These are phyloP conservation scores for Tolypeutes matacus DNA, from an alignment of 2,797 vertebrate genomes.

Conservation along the genomic window DNA sequence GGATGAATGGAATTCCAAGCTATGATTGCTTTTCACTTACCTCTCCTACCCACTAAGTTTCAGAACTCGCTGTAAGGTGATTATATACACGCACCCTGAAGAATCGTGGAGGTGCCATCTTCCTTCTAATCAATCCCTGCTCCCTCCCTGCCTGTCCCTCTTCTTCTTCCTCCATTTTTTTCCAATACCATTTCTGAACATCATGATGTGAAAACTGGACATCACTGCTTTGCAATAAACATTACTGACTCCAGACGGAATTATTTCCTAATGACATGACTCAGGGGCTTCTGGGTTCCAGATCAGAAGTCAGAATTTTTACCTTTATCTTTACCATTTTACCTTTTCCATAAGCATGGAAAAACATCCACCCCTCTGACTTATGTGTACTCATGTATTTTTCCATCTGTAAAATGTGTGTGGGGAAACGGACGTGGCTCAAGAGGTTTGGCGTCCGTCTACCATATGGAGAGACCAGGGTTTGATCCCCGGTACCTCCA, in stretches of 20 bases:
- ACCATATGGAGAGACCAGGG: no score
- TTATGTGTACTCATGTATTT: not conserved
- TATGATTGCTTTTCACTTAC: not conserved
- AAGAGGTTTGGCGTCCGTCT: no score
- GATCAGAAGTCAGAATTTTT: not conserved
- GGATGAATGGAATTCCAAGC: not conserved
- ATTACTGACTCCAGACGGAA: not conserved
- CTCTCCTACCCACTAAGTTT: not conserved
- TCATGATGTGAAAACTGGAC: not conserved
- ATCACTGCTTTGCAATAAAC: not conserved
- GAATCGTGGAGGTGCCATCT: not conserved
- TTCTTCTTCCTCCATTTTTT: not conserved
- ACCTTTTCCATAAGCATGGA: not conserved
- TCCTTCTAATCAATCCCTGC: not conserved
- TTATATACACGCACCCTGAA: not conserved
- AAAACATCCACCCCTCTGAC: not conserved
- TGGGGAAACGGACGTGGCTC: no score
- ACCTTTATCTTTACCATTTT: not conserved
- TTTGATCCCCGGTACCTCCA: no score
- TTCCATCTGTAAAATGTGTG: not conserved
- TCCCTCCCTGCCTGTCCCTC: no score
- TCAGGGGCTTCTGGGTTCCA: no score
- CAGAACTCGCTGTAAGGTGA: not conserved
- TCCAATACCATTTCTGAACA: not conserved
- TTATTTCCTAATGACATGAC: not conserved